phyloP scores from a whole-genome alignment of 2,797 vertebrate genomes.

The Nyctibius grandis region DNA sequence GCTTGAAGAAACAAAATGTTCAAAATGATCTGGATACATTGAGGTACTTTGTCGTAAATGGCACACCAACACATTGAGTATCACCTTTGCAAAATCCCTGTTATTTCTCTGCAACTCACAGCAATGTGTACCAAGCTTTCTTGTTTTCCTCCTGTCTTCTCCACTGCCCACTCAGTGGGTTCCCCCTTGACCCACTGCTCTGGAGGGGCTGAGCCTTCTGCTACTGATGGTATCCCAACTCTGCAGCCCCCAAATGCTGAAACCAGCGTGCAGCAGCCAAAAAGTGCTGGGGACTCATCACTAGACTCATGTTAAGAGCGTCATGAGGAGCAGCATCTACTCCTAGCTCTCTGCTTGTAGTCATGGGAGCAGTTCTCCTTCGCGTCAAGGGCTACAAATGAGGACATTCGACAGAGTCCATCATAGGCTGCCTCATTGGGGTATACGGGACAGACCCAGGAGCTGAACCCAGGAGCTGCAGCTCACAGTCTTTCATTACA shows the following conservation, averaged over 20 bases:
- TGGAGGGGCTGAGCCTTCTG: not conserved
- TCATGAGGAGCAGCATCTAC: not conserved
- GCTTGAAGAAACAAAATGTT: not conserved
- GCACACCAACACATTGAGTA: not conserved
- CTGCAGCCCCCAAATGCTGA: not conserved
- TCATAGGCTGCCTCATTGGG: not conserved
- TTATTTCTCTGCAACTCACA: not conserved
- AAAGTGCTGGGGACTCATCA: not conserved
- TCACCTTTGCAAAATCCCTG: not conserved
- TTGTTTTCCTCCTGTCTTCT: not conserved
- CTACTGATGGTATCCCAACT: not conserved
- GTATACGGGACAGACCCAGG: not conserved
- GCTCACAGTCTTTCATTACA: rapidly evolving
- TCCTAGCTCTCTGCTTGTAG: not conserved
- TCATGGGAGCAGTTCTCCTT: not conserved
- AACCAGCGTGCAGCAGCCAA: not conserved
- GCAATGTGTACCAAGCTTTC: not conserved
- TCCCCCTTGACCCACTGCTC: not conserved
- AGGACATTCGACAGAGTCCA: not conserved
- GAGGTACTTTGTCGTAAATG: not conserved
- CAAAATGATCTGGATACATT: not conserved
- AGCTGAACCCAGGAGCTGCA: not conserved
- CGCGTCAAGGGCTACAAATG: not conserved
- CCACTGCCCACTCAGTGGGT: not conserved
- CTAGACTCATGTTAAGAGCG: rapidly evolving